Percentiles rank a stretch among this genome's conserved stretches.
phyloP scores from a whole-genome alignment of 2,797 vertebrate genomes.

The Aplochiton taeniatus region DNA sequence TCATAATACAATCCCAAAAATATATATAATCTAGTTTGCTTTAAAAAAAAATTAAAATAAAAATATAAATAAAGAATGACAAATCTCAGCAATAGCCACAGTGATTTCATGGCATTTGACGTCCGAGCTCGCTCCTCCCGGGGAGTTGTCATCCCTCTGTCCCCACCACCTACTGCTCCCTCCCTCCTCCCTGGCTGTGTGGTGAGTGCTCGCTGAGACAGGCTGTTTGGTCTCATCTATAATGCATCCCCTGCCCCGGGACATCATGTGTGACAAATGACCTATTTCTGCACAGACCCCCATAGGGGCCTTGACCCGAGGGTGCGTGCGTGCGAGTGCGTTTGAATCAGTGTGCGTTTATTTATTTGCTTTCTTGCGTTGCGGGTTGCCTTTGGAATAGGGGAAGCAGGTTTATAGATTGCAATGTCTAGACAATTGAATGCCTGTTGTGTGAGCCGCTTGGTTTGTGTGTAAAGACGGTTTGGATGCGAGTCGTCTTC shows the following conservation, averaged over 20 bases:
- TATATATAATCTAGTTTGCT: too few relatives aligned
- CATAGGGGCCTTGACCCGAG: conserved; percentile 76
- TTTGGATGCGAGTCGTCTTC: conserved; percentile 27
- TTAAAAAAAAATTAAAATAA: too few relatives aligned
- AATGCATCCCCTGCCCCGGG: conserved; percentile 78
- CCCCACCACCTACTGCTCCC: conserved; percentile 60
- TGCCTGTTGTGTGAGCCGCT: conserved; percentile 14
- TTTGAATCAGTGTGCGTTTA: conserved; percentile 3
- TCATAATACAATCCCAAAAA: too few relatives aligned
- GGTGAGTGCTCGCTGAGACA: conserved; percentile 76
- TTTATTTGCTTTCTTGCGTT: not conserved
- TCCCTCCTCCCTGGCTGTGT: conserved; percentile 61
- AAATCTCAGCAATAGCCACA: too few relatives aligned
- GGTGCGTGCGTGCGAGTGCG: conserved; percentile 37
- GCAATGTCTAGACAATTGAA: conserved; percentile 10
- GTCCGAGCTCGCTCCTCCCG: conserved; percentile 44
- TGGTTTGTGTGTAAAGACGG: conserved; percentile 18
- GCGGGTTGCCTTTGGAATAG: conserved; percentile 22
- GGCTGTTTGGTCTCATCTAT: conserved; percentile 82
- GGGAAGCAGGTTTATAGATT: conserved; percentile 16
- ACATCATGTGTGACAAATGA: conserved; percentile 85
- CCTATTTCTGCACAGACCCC: conserved; percentile 83
- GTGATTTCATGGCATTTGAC: not conserved
- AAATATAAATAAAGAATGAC: too few relatives aligned
- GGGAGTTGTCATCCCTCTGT: conserved; percentile 60